Evolutionary conservation across 2,113 vertebrate genomes (phyloP), one percentile per base, ranked within the genome.

Genomic region (Cyprichromis sp.): DNA sequence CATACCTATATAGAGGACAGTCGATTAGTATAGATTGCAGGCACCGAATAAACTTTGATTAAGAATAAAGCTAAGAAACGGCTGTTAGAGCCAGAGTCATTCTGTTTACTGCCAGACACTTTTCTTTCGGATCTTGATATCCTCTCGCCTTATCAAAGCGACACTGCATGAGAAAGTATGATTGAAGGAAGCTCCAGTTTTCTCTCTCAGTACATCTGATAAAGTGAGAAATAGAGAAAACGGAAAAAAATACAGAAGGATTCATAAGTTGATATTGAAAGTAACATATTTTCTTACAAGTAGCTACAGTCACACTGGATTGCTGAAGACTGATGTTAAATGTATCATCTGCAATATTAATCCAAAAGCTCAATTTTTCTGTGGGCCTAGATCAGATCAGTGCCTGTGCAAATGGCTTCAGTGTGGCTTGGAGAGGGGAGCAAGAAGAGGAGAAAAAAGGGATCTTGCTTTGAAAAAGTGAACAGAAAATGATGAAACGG

Each of bases 401-500:
- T 57, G 71, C 52, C 38, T 26, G 16, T 40, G 45, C 81, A 84
- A 87, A 89, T 87, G 86, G 86, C 84, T 40, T 86, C 38, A 47
- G 38, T 76, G 83, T 59, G 57, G 79, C 82, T 83, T 14, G 9
- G 76, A 86, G 40, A 80, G 63, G 26, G 47, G 21, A 82, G 85
- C 19, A 40, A 34, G 40, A 21, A 73, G 36, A 68, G 63, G n/a
- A 2, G 7, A 19, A 31, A 55, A 9, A 85, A 71, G 76, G 42
- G 45, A 29, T 78, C 55, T 91, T 68, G 38, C 87, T 94, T 93
- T 93, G 86, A 95, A 93, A 93, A 89, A 83, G 83, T 73, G 87
- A 90, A 82, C 29, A 89, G 85, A 94, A 92, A 88, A 91, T 93
- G 94, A 95, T 94, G 95, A 95, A 94, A 94, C 80, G 24, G 80